These are phyloP conservation scores for Drosophila sp. DNA, from an alignment of 1,140 invertebrate species.

Conservation along the genomic window DNA sequence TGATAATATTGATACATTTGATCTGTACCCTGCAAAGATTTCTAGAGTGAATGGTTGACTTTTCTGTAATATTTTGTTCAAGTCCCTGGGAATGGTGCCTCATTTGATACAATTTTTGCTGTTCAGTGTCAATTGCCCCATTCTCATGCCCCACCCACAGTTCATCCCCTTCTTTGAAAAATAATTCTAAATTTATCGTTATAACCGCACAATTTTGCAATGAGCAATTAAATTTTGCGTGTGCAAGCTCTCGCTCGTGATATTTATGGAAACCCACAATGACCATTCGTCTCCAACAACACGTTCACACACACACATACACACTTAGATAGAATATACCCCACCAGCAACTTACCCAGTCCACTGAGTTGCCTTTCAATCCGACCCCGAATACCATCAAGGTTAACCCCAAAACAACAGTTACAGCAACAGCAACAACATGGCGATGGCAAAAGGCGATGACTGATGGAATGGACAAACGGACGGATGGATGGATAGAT, in stretches of 20 bases:
- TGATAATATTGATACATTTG: no score
- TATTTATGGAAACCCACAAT: slow-evolving; percentile 41
- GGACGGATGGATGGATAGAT: slow-evolving; percentile 18
- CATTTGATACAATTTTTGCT: neutral
- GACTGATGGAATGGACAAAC: slow-evolving; percentile 52
- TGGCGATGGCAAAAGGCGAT: slow-evolving; percentile 55
- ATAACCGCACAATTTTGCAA: slow-evolving; percentile 68
- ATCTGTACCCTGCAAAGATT: no score
- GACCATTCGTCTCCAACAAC: slow-evolving; percentile 5
- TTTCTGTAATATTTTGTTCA: no score
- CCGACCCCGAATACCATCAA: slow-evolving; percentile 33
- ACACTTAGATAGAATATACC: neutral
- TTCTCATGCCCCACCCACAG: no score
- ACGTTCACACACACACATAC: neutral
- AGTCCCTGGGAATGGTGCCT: no score
- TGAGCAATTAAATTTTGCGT: slow-evolving; percentile 77
- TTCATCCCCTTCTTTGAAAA: neutral
- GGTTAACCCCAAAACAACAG: slow-evolving; percentile 54
- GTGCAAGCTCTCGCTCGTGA: slow-evolving; percentile 23
- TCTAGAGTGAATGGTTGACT: no score
- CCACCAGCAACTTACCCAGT: no score
- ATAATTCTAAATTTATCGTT: slow-evolving; percentile 72
- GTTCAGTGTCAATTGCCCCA: neutral
- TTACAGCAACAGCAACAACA: slow-evolving; percentile 36
- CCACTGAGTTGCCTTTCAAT: neutral